Evolutionary conservation across 2,113 vertebrate genomes (phyloP), one percentile per base, ranked within the genome.

Genomic region (Rhipidura dahli): DNA sequence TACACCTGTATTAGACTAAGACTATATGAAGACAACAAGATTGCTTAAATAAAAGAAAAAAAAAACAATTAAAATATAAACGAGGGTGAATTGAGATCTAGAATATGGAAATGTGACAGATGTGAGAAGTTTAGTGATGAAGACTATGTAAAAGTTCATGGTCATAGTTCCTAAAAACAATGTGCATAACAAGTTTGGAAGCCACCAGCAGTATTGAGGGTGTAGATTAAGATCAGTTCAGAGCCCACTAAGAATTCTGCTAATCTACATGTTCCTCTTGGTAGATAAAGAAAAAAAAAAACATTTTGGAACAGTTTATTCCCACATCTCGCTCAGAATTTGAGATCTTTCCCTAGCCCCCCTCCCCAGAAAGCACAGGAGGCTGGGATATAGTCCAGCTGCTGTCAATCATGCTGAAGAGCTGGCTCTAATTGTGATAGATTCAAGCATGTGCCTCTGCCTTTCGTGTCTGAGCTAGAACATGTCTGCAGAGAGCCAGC

Each of bases 301-400:
- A 0, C 37, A 37, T 93, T 68, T 95, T 89, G 87, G 82, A 96
- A 92, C 68, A 66, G 44, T 89, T 77, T 30, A 86, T 91, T 96
- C 79, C 78, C 75, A 78, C 49, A 83, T 89, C 84, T 93, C 2
- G 1, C 87, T 93, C 75, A 83, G 91, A 78, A 91, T 93, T 68
- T 40, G 86, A 95, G 81, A 64, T 87, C 61, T 64, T 82, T 69
- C 44, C 81, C 57, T 40, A 87, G 84, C 47, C 77, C 84, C 70
- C 69, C 71, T 72, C 80, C 64, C 77, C 72, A 71, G 83, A 60
- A 96, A 89, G 80, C 93, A 89, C 76, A 63, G 39, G 91, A 90
- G 83, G 70, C 91, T 96, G 93, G 94, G 95, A 82, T 89, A 45
- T 45, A 61, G 57, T 93, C 89, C 96, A 96, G 91, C 83, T 85